These are phyloP conservation scores for Auanema freiburgensis DNA, from an alignment of 2,888 invertebrate species.

Conservation along the genomic window DNA sequence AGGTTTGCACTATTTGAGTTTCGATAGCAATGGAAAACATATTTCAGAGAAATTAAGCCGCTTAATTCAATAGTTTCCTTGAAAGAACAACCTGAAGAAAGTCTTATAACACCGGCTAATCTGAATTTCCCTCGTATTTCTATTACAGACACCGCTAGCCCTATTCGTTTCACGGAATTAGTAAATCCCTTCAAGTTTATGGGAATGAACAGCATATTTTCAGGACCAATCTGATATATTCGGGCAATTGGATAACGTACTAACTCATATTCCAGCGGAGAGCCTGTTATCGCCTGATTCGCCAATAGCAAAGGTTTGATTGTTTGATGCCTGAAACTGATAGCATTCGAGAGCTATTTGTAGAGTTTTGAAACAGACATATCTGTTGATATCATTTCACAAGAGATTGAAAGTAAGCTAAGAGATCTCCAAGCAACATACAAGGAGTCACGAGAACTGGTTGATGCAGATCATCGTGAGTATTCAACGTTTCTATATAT, in stretches of 20 bases:
- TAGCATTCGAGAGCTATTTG: too few species aligned
- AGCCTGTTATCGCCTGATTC: background rate
- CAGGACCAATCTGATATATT: conserved; percentile 41
- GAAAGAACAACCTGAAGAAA: too few species aligned
- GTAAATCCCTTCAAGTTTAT: too few species aligned
- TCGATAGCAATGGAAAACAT: background rate
- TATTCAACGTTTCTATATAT: background rate
- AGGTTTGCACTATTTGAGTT: background rate
- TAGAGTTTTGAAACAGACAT: conserved; percentile 39
- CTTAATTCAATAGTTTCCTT: background rate
- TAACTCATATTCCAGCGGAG: conserved; percentile 50
- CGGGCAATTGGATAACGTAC: conserved; percentile 38
- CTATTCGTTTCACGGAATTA: too few species aligned
- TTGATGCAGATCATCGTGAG: background rate
- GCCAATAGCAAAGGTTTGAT: too few species aligned
- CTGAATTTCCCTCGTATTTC: conserved; percentile 48
- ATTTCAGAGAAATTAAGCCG: background rate
- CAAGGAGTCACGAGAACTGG: background rate
- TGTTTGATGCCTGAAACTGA: too few species aligned
- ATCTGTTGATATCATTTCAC: conserved; percentile 33
- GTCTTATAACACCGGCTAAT: too few species aligned
- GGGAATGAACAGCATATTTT: too few species aligned
- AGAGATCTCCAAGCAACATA: conserved; percentile 36
- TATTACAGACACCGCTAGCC: conserved; percentile 47
- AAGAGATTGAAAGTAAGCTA: conserved; percentile 32